These are phyloP conservation scores for Fregata magnificens DNA, from an alignment of 2,113 vertebrate species.

Conservation along the genomic window DNA sequence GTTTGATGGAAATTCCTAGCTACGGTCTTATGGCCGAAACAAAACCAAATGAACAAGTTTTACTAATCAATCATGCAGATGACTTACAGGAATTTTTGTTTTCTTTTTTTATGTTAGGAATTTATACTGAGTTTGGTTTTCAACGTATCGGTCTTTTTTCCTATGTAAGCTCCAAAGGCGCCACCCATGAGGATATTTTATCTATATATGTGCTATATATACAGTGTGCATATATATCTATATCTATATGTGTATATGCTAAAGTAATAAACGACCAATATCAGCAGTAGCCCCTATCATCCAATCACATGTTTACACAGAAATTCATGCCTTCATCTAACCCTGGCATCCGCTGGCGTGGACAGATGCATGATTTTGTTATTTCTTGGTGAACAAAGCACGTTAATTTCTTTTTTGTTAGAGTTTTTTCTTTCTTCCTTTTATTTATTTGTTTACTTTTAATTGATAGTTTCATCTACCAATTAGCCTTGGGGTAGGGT, in stretches of 20 bases:
- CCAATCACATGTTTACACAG: slow-evolving; percentile 90
- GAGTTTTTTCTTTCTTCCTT: slow-evolving; percentile 51
- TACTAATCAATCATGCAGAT: slow-evolving; percentile 40
- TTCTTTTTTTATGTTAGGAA: not conserved
- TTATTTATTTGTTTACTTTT: slow-evolving; percentile 64
- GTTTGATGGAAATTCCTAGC: slow-evolving; percentile 59
- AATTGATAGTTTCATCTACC: slow-evolving; percentile 76
- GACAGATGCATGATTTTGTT: slow-evolving; percentile 80
- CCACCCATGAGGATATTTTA: slow-evolving; percentile 12
- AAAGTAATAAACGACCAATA: slow-evolving; percentile 71
- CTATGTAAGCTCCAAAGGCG: slow-evolving; percentile 4
- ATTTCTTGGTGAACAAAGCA: slow-evolving; percentile 71
- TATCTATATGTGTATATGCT: not conserved
- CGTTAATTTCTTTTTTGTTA: slow-evolving; percentile 70
- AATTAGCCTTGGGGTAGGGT: slow-evolving; percentile 77
- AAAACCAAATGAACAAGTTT: slow-evolving; percentile 18
- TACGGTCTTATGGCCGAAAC: not conserved
- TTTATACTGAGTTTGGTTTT: slow-evolving; percentile 30
- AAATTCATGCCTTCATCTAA: slow-evolving; percentile 92
- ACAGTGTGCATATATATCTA: not conserved
- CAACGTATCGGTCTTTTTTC: slow-evolving; percentile 5
- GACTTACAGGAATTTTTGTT: not conserved
- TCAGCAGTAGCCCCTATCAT: slow-evolving; percentile 84
- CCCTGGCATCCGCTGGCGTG: slow-evolving; percentile 78
- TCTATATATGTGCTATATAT: slow-evolving; percentile 24